Evolutionary conservation across 2,888 invertebrate genomes (phyloP).

Genomic region (Caenorhabditis uteleia): DNA sequence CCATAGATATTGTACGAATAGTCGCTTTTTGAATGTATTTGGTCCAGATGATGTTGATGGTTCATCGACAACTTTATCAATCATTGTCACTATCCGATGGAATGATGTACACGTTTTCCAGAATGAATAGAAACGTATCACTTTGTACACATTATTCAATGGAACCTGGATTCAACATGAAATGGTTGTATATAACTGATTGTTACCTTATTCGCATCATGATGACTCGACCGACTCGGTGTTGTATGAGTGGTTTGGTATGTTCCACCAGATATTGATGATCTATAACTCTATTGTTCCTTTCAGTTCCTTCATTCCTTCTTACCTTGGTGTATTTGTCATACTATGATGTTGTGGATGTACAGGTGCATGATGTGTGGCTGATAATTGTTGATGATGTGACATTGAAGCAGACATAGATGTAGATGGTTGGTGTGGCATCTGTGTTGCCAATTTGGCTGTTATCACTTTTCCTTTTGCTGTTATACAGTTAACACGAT

Average conservation of each 20-base stretch:
- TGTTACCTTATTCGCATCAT: constrained; percentile 29
- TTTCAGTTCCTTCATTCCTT: neutral
- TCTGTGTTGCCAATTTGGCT: constrained; percentile 44
- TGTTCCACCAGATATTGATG: constrained; percentile 50
- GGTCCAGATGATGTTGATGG: constrained; percentile 36
- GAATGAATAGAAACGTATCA: constrained; percentile 69
- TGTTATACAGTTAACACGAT: constrained; percentile 67
- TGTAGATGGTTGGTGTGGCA: constrained; percentile 28
- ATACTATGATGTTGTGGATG: constrained; percentile 36
- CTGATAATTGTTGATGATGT: constrained; percentile 20
- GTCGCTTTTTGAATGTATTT: constrained; percentile 61
- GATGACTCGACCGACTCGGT: constrained; percentile 13
- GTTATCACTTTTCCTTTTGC: constrained; percentile 61
- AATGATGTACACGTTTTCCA: constrained; percentile 70
- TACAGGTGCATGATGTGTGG: constrained; percentile 22
- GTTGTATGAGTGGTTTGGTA: constrained; percentile 38
- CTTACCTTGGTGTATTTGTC: constrained; percentile 29
- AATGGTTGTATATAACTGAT: neutral
- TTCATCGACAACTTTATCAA: constrained; percentile 60
- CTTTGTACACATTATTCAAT: constrained; percentile 66
- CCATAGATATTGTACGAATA: constrained; percentile 69
- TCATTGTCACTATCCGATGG: constrained; percentile 70
- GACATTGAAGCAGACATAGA: constrained; percentile 26
- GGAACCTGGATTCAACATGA: constrained; percentile 43
- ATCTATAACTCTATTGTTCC: constrained; percentile 13